phyloP scores from a whole-genome alignment of 1,140 invertebrate species.

The Spodoptera litura region DNA sequence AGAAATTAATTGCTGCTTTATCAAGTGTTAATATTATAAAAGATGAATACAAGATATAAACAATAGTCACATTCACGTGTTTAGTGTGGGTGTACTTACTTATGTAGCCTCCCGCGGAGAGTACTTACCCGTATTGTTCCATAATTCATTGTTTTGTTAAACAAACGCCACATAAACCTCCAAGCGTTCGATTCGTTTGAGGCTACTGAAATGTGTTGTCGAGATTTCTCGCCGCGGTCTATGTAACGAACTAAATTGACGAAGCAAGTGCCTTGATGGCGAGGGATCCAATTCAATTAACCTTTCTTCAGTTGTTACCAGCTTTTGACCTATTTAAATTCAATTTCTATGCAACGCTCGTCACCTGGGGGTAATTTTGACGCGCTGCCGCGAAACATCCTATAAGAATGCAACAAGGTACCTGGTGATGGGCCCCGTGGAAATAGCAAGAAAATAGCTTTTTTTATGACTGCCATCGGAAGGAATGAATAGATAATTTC shows the following conservation, averaged over 20 bases:
- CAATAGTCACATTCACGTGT: not conserved
- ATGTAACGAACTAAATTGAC: not conserved
- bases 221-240: conserved; percentile 3
- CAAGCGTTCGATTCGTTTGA: conserved; percentile 5
- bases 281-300: conserved; percentile 69
- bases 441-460: not conserved
- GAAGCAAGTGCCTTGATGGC: conserved; percentile 29
- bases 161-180: conserved; percentile 11
- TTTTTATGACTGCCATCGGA: conserved; percentile 1
- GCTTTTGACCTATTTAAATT: conserved; percentile 51
- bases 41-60: not conserved
- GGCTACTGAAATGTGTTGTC: not conserved
- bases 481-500: conserved; percentile 7
- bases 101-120: not conserved
- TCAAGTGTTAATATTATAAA: not conserved
- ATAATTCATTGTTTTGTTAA: conserved; percentile 29
- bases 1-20: not conserved
- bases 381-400: conserved; percentile 2
- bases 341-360: conserved; percentile 42
- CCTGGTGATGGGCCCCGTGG: not conserved
- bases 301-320: conserved; percentile 51
- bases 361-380: conserved; percentile 37
- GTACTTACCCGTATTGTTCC: not conserved
- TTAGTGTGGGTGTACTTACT: not conserved
- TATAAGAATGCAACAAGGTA: conserved; percentile 26